Evolutionary conservation across 2,888 invertebrate species (phyloP).

Genomic region (Drosophila histrio): DNA sequence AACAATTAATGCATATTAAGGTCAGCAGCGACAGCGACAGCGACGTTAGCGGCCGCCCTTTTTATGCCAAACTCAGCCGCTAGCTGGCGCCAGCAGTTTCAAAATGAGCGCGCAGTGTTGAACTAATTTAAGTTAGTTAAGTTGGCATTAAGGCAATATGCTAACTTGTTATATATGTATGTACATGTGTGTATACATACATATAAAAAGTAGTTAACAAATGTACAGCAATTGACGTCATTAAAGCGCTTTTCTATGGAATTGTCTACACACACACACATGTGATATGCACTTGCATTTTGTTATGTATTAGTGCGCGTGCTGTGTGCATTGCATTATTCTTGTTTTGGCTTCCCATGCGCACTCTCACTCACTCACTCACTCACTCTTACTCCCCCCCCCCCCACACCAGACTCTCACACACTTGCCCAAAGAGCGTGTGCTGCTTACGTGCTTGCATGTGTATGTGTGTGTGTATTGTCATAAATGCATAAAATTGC

Average conservation of each 20-base stretch:
- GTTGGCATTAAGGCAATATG: slow-evolving; percentile 9
- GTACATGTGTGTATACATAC: not conserved
- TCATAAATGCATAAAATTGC: slow-evolving; percentile 78
- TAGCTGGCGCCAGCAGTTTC: slow-evolving; percentile 46
- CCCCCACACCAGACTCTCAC: not conserved
- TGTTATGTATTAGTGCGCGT: slow-evolving; percentile 67
- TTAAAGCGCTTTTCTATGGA: slow-evolving; percentile 54
- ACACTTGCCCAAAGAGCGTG: slow-evolving; percentile 27
- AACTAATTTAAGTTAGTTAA: slow-evolving; percentile 1
- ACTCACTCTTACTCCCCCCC: slow-evolving; percentile 25
- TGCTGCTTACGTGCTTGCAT: slow-evolving; percentile 31
- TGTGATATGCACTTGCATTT: slow-evolving; percentile 58
- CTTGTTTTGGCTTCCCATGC: slow-evolving; percentile 63
- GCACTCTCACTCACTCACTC: slow-evolving; percentile 55
- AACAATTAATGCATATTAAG: slow-evolving; percentile 74
- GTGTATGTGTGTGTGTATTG: slow-evolving; percentile 52
- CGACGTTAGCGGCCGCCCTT: slow-evolving; percentile 38
- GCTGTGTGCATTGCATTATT: slow-evolving; percentile 68
- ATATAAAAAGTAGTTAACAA: slow-evolving; percentile 14
- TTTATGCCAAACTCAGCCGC: slow-evolving; percentile 40
- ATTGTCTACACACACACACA: slow-evolving; percentile 38
- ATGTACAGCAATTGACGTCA: slow-evolving; percentile 64
- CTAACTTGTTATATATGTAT: not conserved
- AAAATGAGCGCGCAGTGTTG: slow-evolving; percentile 13
- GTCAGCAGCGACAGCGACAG: slow-evolving; percentile 46